Evolutionary conservation across 1,140 invertebrate genomes (phyloP).

Genomic region (Riptortus pedestris): DNA sequence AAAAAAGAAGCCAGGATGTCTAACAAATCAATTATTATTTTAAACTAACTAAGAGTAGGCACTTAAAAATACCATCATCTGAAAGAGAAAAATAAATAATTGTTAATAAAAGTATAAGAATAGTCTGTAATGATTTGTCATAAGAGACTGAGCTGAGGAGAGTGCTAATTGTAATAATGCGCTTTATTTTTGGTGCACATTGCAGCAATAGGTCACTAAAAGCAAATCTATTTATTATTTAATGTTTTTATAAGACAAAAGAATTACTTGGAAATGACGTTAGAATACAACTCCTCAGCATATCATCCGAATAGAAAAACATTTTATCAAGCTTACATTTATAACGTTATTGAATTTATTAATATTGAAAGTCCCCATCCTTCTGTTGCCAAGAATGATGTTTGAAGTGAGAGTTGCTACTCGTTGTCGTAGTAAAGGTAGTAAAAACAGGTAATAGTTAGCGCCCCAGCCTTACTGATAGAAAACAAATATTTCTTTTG

Average conservation of each 20-base stretch:
- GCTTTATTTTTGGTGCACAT: too few species aligned
- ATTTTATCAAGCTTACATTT: neutral
- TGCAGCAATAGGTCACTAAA: too few species aligned
- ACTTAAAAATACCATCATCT: conserved; percentile 1
- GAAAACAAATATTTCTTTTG: too few species aligned
- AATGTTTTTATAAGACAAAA: too few species aligned
- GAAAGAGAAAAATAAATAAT: neutral
- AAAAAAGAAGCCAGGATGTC: neutral
- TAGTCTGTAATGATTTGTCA: neutral
- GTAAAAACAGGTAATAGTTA: too few species aligned
- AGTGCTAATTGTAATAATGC: too few species aligned
- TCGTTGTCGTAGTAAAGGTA: neutral
- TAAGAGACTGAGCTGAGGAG: too few species aligned
- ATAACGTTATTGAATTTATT: neutral
- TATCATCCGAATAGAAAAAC: too few species aligned
- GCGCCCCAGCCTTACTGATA: too few species aligned
- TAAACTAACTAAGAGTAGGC: conserved; percentile 9
- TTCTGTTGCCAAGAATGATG: neutral
- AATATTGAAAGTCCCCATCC: neutral
- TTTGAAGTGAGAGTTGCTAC: neutral
- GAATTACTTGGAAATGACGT: too few species aligned
- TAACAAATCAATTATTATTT: neutral
- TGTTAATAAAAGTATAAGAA: neutral
- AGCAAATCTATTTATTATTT: too few species aligned
- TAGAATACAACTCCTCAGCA: too few species aligned